Conservation (phyloP, 2,113 vertebrate species). For the Cyanistes caeruleus region DNA sequence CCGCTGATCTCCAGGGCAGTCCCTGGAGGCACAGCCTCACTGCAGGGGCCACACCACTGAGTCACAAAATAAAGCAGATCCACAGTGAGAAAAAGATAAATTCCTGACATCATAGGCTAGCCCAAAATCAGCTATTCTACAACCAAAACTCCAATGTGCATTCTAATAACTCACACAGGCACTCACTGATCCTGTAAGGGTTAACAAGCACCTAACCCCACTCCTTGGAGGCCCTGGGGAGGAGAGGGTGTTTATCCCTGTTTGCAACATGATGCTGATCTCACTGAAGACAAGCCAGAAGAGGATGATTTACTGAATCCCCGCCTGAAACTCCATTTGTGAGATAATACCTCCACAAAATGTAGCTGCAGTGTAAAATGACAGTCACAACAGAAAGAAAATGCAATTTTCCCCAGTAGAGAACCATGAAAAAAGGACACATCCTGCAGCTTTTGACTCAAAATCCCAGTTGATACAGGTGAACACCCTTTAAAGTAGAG, state of each 20-base stretch:
- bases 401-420: background rate
- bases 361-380: background rate
- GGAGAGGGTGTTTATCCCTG: background rate
- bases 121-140: background rate
- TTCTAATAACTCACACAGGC: background rate
- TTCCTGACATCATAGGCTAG: background rate
- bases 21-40: background rate
- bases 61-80: background rate
- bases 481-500: background rate
- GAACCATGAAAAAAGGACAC: background rate
- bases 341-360: background rate
- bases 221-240: background rate
- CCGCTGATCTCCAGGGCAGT: background rate
- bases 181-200: fast-evolving
- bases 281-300: background rate
- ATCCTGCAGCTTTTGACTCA: background rate
- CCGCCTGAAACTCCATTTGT: background rate
- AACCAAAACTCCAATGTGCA: background rate
- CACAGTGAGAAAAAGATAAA: background rate
- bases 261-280: background rate
- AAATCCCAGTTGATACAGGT: background rate
- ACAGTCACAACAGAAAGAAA: background rate
- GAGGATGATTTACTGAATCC: background rate
- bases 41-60: background rate
- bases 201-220: background rate